phyloP scores from a whole-genome alignment of 2,888 invertebrate genomes.

The Dichetophora obliterata region DNA sequence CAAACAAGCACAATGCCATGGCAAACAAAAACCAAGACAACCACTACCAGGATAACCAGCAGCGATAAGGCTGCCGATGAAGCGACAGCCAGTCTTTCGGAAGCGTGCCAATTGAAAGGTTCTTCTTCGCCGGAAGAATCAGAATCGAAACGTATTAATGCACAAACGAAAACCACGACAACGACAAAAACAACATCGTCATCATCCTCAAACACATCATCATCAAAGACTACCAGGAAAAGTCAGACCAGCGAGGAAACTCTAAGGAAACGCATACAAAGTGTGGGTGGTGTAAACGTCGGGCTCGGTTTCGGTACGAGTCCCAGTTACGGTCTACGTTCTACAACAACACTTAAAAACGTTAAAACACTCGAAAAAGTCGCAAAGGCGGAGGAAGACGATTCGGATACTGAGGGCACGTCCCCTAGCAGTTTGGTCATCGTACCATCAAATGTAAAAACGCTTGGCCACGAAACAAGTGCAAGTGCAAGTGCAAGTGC shows the following conservation, averaged over 20 bases:
- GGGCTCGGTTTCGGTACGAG: constrained; percentile 42
- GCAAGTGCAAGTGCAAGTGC: constrained; percentile 44
- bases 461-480: constrained; percentile 41
- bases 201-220: constrained; percentile 27
- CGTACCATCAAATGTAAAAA: constrained; percentile 51
- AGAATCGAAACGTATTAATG: constrained; percentile 62
- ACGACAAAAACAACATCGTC: constrained; percentile 42
- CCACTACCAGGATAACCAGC: constrained; percentile 57
- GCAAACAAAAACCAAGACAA: constrained; percentile 59
- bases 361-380: not conserved
- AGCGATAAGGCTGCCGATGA: constrained; percentile 36
- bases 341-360: not conserved
- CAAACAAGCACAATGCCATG: constrained; percentile 56
- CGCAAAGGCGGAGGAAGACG: constrained; percentile 51
- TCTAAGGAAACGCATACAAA: constrained; percentile 46
- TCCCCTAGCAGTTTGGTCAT: constrained; percentile 62
- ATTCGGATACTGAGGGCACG: constrained; percentile 64
- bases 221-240: constrained; percentile 45
- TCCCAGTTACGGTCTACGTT: constrained; percentile 23
- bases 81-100: constrained; percentile 56
- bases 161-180: constrained; percentile 57
- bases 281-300: constrained; percentile 46
- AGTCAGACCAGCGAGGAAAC: constrained; percentile 39
- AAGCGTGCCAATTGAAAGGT: constrained; percentile 65
- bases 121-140: constrained; percentile 65